Evolutionary conservation across 2,888 invertebrate genomes (phyloP), one percentile per base, ranked within the genome.

Genomic region (Erebia epiphron): DNA sequence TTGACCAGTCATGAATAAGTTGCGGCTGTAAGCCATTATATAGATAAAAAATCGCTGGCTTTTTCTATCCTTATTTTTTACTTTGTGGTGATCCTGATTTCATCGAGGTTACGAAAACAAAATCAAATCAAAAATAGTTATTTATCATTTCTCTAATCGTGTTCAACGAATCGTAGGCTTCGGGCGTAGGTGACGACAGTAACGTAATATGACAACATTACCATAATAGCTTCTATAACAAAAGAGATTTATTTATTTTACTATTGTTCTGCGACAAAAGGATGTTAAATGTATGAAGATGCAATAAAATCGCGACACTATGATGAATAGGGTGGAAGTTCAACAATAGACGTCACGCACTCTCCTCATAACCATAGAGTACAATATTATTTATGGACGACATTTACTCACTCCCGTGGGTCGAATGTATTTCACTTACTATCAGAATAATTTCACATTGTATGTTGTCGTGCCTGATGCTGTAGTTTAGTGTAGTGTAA

Each of bases 311-410:
- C 79, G 78, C 83, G 83, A 82, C 79, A 82, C 78, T 79, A 80
- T 87, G 86, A 87, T 84, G 84, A 86, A 88, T 85, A 83, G 50
- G 50, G 35, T 54, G 41, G 49, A 79, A 78, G 77, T 49, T 81
- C 81, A 80, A 89, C 85, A 90, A 89, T 87, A 85, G 81, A 84
- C 82, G 87, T 85, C 88, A 87, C 87, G 86, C 86, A 86, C 83
- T 89, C 81, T 83, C 85, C 88, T 89, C 87, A 87, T 89, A 89
- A 87, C 87, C 87, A 86, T 87, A 83, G 83, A 83, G 85, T 84
- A 76, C 83, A 87, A 89, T 35, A 35, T 46, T 46, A 46, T 89
- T 87, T 88, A 90, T 87, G 64, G 64, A 49, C 52, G 80, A 82
- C 81, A 79, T 86, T 85, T 83, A 86, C 82, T 78, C 78, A 74